Conservation (phyloP, 2,113 vertebrate genomes). For the Nyctibius bracteatus region DNA sequence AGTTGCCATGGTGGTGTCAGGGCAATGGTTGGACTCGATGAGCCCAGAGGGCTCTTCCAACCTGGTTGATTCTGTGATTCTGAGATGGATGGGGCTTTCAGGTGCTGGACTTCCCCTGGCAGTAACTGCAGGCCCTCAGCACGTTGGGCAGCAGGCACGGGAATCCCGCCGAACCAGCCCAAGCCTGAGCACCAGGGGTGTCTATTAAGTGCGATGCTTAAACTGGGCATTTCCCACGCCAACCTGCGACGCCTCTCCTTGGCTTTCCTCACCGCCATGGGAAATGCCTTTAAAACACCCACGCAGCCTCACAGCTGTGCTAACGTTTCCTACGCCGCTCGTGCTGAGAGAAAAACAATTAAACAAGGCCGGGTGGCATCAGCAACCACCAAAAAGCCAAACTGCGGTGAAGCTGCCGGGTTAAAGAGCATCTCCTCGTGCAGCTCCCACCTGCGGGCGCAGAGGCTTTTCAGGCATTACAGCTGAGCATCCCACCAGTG, state of each 20-base stretch:
- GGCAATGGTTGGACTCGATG: no score
- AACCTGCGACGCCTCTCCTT: background rate
- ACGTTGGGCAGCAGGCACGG: background rate
- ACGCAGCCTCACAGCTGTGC: background rate
- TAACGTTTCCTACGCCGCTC: accelerated
- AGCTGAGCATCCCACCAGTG: background rate
- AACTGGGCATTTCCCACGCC: background rate
- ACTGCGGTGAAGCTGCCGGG: background rate
- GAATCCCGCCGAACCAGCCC: background rate
- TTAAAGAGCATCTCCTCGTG: background rate
- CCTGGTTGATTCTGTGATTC: no score
- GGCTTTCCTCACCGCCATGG: background rate
- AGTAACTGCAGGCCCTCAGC: background rate
- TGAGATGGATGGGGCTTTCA: background rate
- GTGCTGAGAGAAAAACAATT: background rate
- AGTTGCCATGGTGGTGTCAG: no score
- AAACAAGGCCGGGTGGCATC: background rate
- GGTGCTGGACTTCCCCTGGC: background rate
- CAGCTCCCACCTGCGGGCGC: accelerated
- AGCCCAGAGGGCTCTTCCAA: no score
- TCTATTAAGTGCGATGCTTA: background rate
- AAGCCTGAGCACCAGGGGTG: background rate
- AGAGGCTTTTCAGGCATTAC: background rate
- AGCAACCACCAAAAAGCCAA: background rate
- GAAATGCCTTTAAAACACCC: background rate